Evolutionary conservation across 1,140 invertebrate genomes (phyloP).

Genomic region (Listronotus bonariensis): DNA sequence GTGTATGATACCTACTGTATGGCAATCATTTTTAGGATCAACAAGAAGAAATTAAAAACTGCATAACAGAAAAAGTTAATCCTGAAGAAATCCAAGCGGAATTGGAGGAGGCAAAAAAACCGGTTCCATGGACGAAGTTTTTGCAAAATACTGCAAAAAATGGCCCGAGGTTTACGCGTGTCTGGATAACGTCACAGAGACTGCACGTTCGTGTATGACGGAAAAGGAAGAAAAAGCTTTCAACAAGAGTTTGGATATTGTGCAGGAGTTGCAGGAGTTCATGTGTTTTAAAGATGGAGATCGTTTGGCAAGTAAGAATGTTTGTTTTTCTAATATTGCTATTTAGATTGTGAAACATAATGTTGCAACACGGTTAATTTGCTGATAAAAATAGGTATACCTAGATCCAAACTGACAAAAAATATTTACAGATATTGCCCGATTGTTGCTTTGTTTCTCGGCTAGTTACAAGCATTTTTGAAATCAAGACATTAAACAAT

Average conservation of each 20-base stretch:
- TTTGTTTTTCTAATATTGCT: too few species aligned
- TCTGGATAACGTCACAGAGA: constrained; percentile 63
- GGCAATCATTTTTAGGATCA: constrained; percentile 42
- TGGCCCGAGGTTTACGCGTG: constrained; percentile 64
- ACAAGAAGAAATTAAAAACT: constrained; percentile 41
- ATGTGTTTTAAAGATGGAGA: constrained; percentile 79
- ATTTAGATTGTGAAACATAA: too few species aligned
- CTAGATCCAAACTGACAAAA: too few species aligned
- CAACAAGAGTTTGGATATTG: constrained; percentile 66
- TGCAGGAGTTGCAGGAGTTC: constrained; percentile 69
- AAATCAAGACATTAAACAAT: too few species aligned
- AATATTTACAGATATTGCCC: too few species aligned
- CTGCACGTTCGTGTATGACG: constrained; percentile 66
- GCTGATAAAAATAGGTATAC: too few species aligned
- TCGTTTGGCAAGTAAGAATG: constrained; percentile 71
- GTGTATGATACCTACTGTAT: too few species aligned
- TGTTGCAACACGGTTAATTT: too few species aligned
- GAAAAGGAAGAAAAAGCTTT: constrained; percentile 63
- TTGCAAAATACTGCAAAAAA: constrained; percentile 71
- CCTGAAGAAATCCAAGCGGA: constrained; percentile 59
- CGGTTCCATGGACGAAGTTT: constrained; percentile 65
- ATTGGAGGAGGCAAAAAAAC: constrained; percentile 62
- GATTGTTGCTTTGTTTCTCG: too few species aligned
- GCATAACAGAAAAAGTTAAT: constrained; percentile 41
- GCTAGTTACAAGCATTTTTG: too few species aligned